Conservation (phyloP, 2,113 vertebrate species). For the Mus musculus region DNA sequence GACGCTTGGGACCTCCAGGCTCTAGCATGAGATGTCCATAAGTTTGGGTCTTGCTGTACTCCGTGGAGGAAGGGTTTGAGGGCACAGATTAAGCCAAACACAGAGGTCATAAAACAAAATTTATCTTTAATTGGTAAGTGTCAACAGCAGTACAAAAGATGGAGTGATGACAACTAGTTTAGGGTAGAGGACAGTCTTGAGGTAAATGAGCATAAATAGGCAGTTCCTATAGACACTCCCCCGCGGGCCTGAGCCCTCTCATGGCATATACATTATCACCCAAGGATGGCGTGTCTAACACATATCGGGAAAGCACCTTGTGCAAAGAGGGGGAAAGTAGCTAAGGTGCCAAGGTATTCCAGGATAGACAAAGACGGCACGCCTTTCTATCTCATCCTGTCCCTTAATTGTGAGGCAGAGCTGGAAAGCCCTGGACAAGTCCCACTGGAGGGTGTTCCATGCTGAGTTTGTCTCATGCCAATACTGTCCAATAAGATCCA, state of each 20-base stretch:
- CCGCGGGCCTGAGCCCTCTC: conserved; percentile 88
- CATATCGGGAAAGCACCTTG: conserved; percentile 95
- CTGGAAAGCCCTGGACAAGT: conserved; percentile 93
- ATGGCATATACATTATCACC: conserved; percentile 92
- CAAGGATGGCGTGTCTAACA: conserved; percentile 94
- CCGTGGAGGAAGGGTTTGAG: neutral
- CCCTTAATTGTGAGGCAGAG: conserved; percentile 95
- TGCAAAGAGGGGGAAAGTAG: conserved; percentile 91
- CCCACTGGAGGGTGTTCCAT: conserved; percentile 95
- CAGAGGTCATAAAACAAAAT: conserved; percentile 98
- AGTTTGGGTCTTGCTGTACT: neutral
- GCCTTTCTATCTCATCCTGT: conserved; percentile 92
- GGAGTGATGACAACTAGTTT: conserved; percentile 99
- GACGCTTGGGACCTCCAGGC: neutral
- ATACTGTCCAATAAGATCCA: conserved; percentile 99
- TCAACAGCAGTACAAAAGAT: conserved; percentile 99
- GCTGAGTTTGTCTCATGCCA: conserved; percentile 97
- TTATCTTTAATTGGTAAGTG: conserved; percentile 99
- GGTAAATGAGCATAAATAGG: conserved; percentile 99
- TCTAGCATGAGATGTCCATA: neutral
- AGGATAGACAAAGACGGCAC: conserved; percentile 88
- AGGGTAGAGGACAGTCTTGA: conserved; percentile 99
- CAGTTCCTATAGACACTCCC: conserved; percentile 93
- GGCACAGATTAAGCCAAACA: conserved; percentile 84
- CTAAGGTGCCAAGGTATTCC: conserved; percentile 93